Evolutionary conservation across 2,888 invertebrate species (phyloP), one percentile per base, ranked within the genome.

Genomic region (Torymus texanus): DNA sequence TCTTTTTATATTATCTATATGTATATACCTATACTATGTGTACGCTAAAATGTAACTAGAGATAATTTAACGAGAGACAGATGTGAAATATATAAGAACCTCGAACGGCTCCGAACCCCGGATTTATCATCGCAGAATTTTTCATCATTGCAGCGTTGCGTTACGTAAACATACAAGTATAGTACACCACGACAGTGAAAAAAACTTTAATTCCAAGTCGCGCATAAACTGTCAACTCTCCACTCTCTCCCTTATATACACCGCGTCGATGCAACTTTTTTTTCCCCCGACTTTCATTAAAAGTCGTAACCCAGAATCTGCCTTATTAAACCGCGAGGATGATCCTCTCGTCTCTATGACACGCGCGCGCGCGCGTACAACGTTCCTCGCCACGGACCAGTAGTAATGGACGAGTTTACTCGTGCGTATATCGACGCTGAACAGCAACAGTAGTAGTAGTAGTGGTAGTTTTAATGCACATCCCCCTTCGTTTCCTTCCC

Each of bases 111-210:
- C 8, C 8, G 41, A 41, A 41, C 41, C 41, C 8, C 8, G 41
- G 41, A 41, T 41, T 41, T 8, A 41, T 41, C 10, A 41, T 41
- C 5, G 10, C 41, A 10, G 41, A 66, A 66, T 66, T 29, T 68
- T 68, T 68, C 29, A 29, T n/a, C 4, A 11, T 16, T 2, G 5
- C 1, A 55, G 24, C 41, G 41, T 8, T 3, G 14, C 21, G 55
- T 62, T 56, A 10, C n/a, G 16, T 18, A 65, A 63, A 65, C 56
- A 63, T 65, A 65, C 50, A 74, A 74, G 66, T 59, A 24, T 16
- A n/a, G n/a, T n/a, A 8, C 41, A 5, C 8, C 8, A 4, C 29
- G 11, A 29, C 55, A 63, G 5, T 24, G 65, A 2, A 41, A 41
- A 41, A 41, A 63, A 74, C 12, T 41, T 74, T 58, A 50, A 66